Evolutionary conservation across 2,113 vertebrate species (phyloP).

Genomic region (Falco punctatus): DNA sequence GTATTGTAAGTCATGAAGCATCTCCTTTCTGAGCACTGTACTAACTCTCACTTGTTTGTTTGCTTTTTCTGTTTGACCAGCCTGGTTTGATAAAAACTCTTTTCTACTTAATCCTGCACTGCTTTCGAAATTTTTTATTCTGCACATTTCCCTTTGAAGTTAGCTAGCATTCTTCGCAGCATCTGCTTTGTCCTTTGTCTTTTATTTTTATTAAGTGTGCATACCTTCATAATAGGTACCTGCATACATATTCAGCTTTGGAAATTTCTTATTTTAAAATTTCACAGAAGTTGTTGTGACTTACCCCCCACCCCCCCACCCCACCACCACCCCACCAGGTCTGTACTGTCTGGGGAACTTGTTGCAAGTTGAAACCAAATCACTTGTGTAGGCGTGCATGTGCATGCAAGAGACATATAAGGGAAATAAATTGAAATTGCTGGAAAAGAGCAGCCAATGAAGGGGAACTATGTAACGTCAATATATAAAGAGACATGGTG

Average conservation of each 20-base stretch:
- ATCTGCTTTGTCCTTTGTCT: not conserved
- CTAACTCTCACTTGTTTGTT: not conserved
- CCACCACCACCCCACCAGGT: not conserved
- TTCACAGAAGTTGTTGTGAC: not conserved
- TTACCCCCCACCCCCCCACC: no score
- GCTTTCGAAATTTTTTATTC: not conserved
- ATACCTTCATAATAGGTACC: not conserved
- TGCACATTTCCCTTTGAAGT: not conserved
- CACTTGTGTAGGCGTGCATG: not conserved
- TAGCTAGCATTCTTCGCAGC: not conserved
- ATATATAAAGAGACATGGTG: fast-evolving
- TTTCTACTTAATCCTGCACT: not conserved
- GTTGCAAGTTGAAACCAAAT: not conserved
- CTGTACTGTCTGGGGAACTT: not conserved
- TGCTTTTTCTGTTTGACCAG: not conserved
- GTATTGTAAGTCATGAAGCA: fast-evolving
- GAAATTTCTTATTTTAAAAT: not conserved
- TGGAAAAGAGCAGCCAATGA: not conserved
- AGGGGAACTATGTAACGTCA: not conserved
- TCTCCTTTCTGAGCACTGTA: not conserved
- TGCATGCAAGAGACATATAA: not conserved
- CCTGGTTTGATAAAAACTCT: not conserved
- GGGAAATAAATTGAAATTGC: not conserved
- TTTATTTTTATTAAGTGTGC: not conserved
- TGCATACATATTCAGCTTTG: not conserved